Base-by-base conservation (phyloP, 2,888 invertebrate species). In the Drosophila suboccidentalis region DNA sequence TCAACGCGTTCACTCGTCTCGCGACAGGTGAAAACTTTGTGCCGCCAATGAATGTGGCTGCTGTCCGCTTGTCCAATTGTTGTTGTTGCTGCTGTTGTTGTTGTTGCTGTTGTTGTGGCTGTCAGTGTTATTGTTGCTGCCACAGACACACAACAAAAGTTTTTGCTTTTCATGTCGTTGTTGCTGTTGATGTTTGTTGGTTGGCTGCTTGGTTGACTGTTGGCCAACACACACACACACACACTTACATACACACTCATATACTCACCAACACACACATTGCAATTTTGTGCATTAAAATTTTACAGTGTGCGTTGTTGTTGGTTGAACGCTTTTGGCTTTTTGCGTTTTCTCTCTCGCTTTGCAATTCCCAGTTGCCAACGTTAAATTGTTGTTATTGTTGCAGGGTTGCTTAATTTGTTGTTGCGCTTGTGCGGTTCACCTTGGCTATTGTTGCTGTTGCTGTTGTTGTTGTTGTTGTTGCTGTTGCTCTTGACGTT, bases 1-100 rank as follows among this genome's bases (percentile, higher is more conserved):
- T 85, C 88, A 85, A 73, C 89, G 82, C 74, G 72, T 76, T 82
- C 85, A 61, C 63, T 68, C 44, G 74, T 5, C 26, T 2, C 5
- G 47, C 74, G 87, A 89, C 87, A 87, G 87, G 85, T 89, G 80
- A 81, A 82, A 85, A 80, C 71, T 82, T 79, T 77, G 79, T 67
- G 79, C 76, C 65, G 76, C 87, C 87, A 82, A 87, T 82, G 85
- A 85, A 73, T 75, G 74, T 51, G 71, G 62, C 66, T 70, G 49
- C 60, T 68, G 51, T 67, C 81, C 66, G 32, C 43, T 55, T 61
- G 50, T 51, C 44, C 47, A 39, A 36, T 55, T 64, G 43, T 46
- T 71, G 63, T 39, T 64, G 63, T 39, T 64, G 44, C n/a, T 41
- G 22, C 13, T 39, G 51, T 15, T 64, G 26, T 36, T 39, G 26